Conservation (phyloP, 2,888 invertebrate species). For the Tortrix viridana region DNA sequence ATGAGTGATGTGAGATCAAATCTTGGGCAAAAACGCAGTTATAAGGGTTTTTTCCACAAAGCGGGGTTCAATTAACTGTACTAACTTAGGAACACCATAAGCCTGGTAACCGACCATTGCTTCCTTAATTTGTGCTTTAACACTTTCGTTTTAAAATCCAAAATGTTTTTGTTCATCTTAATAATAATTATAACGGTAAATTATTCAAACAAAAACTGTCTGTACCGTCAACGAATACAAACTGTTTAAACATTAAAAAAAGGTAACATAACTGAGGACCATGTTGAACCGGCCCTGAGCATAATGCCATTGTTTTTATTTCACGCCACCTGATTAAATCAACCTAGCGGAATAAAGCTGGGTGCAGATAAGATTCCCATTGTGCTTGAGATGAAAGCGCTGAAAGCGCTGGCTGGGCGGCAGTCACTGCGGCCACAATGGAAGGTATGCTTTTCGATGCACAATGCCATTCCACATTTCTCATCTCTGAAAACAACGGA, state of each 20-base stretch:
- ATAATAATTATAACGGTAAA: too few relatives aligned
- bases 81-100: too few relatives aligned
- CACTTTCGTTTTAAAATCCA: too few relatives aligned
- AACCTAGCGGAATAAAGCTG: constrained; percentile 61
- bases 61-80: too few relatives aligned
- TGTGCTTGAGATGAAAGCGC: constrained; percentile 66
- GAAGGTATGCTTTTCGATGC: constrained; percentile 59
- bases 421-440: constrained; percentile 53
- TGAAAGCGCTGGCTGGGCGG: constrained; percentile 44
- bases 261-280: background rate
- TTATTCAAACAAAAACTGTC: too few relatives aligned
- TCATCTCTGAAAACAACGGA: constrained; percentile 73
- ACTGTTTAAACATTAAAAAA: constrained; percentile 4
- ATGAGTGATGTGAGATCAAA: constrained; percentile 2
- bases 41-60: background rate
- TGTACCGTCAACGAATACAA: too few relatives aligned
- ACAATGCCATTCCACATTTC: constrained; percentile 72
- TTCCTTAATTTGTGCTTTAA: too few relatives aligned
- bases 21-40: background rate
- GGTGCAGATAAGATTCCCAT: constrained; percentile 70
- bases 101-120: too few relatives aligned
- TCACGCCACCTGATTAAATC: constrained; percentile 60
- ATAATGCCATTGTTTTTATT: constrained; percentile 36
- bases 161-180: too few relatives aligned
- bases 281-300: constrained; percentile 12